Evolutionary conservation across 2,113 vertebrate genomes (phyloP).

Genomic region (Dinomys branickii): DNA sequence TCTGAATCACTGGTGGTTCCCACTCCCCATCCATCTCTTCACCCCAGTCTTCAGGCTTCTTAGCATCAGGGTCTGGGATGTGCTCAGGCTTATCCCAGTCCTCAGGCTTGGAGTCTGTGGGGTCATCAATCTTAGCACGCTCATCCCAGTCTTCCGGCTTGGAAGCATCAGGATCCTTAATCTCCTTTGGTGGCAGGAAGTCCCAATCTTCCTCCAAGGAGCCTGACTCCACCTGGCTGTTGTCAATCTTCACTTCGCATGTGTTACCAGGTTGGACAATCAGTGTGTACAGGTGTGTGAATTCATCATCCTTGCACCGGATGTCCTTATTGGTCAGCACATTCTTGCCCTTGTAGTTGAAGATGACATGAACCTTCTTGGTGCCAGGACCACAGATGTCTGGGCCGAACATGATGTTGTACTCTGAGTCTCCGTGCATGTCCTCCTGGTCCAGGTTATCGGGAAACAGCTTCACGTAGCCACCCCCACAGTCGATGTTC

Average conservation of each 20-base stretch:
- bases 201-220: slow-evolving; percentile 89
- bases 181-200: slow-evolving; percentile 87
- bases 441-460: slow-evolving; percentile 84
- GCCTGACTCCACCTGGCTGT: slow-evolving; percentile 86
- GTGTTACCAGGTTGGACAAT: slow-evolving; percentile 88
- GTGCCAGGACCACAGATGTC: slow-evolving; percentile 90
- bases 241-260: slow-evolving; percentile 90
- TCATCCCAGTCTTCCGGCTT: slow-evolving; percentile 89
- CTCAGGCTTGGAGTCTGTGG: slow-evolving; percentile 88
- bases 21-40: slow-evolving; percentile 90
- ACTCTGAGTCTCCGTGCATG: slow-evolving; percentile 89
- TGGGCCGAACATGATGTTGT: slow-evolving; percentile 91
- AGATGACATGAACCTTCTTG: slow-evolving; percentile 90
- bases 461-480: slow-evolving; percentile 89
- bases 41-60: slow-evolving; percentile 89
- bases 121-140: slow-evolving; percentile 88
- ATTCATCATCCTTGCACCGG: slow-evolving; percentile 89
- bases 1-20: slow-evolving; percentile 90
- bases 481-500: slow-evolving; percentile 89
- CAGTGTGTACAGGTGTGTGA: slow-evolving; percentile 88
- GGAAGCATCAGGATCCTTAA: slow-evolving; percentile 87
- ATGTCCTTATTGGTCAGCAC: slow-evolving; percentile 90
- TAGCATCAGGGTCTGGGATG: slow-evolving; percentile 88
- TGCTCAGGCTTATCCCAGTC: slow-evolving; percentile 90
- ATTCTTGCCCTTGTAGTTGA: slow-evolving; percentile 89